A percentile compares a stretch with the other conserved stretches of the same genome.
phyloP scores from a whole-genome alignment of 1,140 invertebrate species.

The Macrocentrus cingulum region DNA sequence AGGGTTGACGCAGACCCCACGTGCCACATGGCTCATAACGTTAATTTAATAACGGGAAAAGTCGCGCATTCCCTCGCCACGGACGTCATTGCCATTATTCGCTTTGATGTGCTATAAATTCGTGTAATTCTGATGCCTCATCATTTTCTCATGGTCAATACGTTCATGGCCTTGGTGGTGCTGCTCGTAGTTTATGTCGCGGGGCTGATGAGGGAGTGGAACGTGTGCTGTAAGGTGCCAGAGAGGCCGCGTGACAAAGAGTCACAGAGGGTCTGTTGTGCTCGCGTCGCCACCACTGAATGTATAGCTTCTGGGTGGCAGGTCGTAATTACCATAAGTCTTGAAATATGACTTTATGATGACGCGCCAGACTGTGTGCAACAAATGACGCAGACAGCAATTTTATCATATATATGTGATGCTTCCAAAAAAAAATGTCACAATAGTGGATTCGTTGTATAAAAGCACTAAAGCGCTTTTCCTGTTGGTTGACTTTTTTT shows the following conservation, averaged over 20 bases:
- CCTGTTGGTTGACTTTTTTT: too few species aligned
- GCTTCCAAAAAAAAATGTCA: too few species aligned
- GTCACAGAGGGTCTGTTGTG: slow-evolving; percentile 27
- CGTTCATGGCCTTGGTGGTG: slow-evolving; percentile 14
- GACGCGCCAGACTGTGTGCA: slow-evolving; percentile 40
- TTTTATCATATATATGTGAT: too few species aligned
- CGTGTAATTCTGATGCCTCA: slow-evolving; percentile 46
- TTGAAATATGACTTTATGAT: slow-evolving; percentile 58
- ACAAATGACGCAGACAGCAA: slow-evolving; percentile 50
- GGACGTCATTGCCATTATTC: slow-evolving; percentile 39
- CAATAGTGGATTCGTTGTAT: too few species aligned
- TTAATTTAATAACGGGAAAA: too few species aligned
- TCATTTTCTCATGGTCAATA: slow-evolving; percentile 11
- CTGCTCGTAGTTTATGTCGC: too few species aligned
- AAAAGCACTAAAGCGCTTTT: too few species aligned
- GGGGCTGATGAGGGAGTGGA: slow-evolving; percentile 1
- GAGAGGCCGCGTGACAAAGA: slow-evolving; percentile 39
- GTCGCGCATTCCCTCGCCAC: too few species aligned
- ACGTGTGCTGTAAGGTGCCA: slow-evolving; percentile 7
- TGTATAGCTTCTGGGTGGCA: slow-evolving; percentile 52
- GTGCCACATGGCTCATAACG: too few species aligned
- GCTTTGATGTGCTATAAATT: too few species aligned
- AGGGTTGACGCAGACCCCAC: too few species aligned
- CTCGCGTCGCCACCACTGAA: slow-evolving; percentile 34
- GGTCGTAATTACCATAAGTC: slow-evolving; percentile 57